Evolutionary conservation across 2,113 vertebrate species (phyloP).

Genomic region (Lepisosteus osseus): DNA sequence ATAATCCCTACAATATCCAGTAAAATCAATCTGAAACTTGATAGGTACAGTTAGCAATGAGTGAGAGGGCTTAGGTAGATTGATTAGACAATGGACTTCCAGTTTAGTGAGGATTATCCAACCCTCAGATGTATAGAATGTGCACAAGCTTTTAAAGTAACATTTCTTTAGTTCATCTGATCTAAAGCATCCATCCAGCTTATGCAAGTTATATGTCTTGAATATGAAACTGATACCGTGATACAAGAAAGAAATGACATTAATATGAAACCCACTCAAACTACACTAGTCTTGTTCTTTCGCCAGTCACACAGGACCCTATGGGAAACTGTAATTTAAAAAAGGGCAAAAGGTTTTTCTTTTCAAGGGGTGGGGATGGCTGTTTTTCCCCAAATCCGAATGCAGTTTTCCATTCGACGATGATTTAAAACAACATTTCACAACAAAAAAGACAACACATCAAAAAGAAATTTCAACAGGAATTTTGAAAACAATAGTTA

Average conservation of each 20-base stretch:
- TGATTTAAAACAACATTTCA: no score
- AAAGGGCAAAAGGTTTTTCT: no score
- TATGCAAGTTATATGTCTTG: background rate
- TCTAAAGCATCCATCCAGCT: background rate
- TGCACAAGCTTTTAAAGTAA: background rate
- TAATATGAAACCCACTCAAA: background rate
- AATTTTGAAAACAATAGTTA: no score
- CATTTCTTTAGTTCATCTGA: background rate
- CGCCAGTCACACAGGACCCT: no score
- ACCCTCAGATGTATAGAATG: slow-evolving; percentile 24
- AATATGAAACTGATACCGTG: background rate
- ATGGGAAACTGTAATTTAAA: no score
- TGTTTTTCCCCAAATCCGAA: no score
- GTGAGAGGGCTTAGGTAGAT: slow-evolving; percentile 67
- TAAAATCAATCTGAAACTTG: slow-evolving; percentile 88
- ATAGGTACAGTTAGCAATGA: slow-evolving; percentile 74
- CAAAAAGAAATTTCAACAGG: no score
- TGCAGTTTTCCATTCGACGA: no score
- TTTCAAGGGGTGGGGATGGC: no score
- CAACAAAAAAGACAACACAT: no score
- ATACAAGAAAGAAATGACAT: background rate
- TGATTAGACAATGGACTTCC: slow-evolving; percentile 67
- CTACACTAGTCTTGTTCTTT: background rate
- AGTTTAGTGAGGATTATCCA: slow-evolving; percentile 56
- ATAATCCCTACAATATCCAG: slow-evolving; percentile 92